phyloP scores from a whole-genome alignment of 2,888 invertebrate species.

The Ellobium chinense region DNA sequence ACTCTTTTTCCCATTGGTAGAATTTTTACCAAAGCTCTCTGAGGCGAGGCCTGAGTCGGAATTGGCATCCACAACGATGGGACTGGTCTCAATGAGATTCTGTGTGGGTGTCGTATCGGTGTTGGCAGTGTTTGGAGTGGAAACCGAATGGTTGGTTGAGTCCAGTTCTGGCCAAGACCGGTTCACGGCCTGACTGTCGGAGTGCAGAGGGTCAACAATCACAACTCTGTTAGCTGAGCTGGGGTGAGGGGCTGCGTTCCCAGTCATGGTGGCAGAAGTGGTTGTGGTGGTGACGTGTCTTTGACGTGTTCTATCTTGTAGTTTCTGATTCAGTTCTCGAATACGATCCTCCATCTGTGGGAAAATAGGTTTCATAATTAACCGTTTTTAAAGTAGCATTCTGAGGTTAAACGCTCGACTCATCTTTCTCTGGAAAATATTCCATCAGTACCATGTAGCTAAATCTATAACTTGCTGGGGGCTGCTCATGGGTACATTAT shows the following conservation, averaged over 20 bases:
- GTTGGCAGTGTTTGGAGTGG: background rate
- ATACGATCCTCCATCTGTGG: constrained; percentile 70
- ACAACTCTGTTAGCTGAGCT: constrained; percentile 26
- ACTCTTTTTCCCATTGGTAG: constrained; percentile 23
- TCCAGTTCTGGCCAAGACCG: constrained; percentile 10
- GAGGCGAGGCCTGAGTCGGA: constrained; percentile 65
- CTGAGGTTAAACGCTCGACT: no score
- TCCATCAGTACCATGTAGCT: no score
- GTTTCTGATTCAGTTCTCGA: constrained; percentile 63
- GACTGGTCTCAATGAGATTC: constrained; percentile 47
- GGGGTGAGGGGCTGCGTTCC: background rate
- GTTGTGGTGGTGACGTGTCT: constrained; percentile 27
- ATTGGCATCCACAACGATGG: constrained; percentile 56
- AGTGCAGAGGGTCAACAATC: constrained; percentile 4
- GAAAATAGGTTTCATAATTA: no score
- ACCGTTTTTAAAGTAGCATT: no score
- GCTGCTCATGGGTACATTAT: no score
- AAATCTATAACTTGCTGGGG: no score
- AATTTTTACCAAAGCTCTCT: constrained; percentile 55
- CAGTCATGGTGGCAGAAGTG: constrained; percentile 22
- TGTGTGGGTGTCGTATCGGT: background rate
- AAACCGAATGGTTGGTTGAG: background rate
- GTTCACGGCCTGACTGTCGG: constrained; percentile 2
- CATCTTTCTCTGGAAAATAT: no score
- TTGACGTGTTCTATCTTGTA: constrained; percentile 53